Evolutionary conservation across 2,797 vertebrate genomes (phyloP).

Genomic region (Malurus leucopterus): DNA sequence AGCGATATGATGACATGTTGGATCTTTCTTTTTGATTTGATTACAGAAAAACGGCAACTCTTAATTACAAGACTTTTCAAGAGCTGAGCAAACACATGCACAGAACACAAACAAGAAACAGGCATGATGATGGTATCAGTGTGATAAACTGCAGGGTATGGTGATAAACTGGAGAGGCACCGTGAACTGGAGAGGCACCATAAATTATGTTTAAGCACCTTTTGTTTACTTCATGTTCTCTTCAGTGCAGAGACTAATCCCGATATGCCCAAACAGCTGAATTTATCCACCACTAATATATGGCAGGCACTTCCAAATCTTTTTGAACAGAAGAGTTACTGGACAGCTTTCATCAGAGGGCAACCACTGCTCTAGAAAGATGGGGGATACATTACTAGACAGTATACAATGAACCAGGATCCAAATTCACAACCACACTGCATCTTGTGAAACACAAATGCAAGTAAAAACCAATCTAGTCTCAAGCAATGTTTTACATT

Average conservation of each 20-base stretch:
- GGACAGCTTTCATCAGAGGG: background rate
- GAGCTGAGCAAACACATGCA: conserved; percentile 14
- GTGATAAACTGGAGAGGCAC: conserved; percentile 2
- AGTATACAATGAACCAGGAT: background rate
- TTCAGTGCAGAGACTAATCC: background rate
- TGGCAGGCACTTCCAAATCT: background rate
- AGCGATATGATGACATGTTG: background rate
- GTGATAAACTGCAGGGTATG: conserved; percentile 7
- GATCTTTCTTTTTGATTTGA: conserved; percentile 15
- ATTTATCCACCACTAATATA: background rate
- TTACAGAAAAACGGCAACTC: conserved; percentile 15
- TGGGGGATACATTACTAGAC: background rate
- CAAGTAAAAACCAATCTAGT: background rate
- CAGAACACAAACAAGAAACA: conserved; percentile 29
- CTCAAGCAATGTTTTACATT: background rate
- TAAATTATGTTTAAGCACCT: background rate
- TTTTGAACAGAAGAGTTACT: background rate
- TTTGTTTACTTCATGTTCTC: background rate
- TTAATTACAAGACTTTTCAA: conserved; percentile 22
- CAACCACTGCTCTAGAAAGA: background rate
- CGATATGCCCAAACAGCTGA: background rate
- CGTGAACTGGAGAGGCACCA: background rate
- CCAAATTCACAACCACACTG: background rate
- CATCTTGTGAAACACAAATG: background rate
- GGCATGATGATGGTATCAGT: background rate